Evolutionary conservation across 2,113 vertebrate genomes (phyloP), one percentile per base, ranked within the genome.

Genomic region (Crotalus viridis): DNA sequence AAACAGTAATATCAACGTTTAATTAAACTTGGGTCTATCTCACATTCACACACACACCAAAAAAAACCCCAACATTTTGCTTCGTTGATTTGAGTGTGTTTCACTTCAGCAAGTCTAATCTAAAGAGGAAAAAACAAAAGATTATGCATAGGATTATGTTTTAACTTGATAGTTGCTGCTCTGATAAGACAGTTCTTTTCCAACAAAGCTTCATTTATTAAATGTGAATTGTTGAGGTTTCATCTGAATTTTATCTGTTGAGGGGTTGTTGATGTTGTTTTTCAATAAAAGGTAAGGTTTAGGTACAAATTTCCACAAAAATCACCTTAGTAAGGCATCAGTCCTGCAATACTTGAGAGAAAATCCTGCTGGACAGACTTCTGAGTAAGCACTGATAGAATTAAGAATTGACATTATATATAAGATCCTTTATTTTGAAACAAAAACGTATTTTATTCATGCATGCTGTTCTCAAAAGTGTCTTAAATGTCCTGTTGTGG

Each of bases 371-470:
- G 26, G 17, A 21, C 26, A 12, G 33, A 54, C 48, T 87, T 85
- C 33, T 24, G 26, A n/a, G 39, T 48, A 51, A 33, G 26, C 91
- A 61, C 5, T 26, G 43, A 87, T 61, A 51, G 55, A 10, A 48
- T 19, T 48, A 56, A 21, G 33, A 81, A 81, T 43, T 81, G 48
- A 51, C 8, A 39, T 19, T 59, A 19, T 13, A 8, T 88, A 69
- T 39, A 57, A 89, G 48, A 13, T 43, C 48, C 22, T 51, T 3
- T 46, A 33, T 52, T 19, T 85, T 51, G 81, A 87, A 93, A 28
- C 48, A 87, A 26, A 93, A 89, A 57, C n/a, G 89, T 26, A 46
- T 85, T 92, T 54, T n/a, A 61, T 69, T 87, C 33, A 64, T 89
- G 39, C 28, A 86, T 59, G 21, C 46, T 61, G 3, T 51, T 86